These are phyloP conservation scores for Coregonus clupeaformis DNA, from an alignment of 2,113 vertebrate genomes.

Conservation along the genomic window DNA sequence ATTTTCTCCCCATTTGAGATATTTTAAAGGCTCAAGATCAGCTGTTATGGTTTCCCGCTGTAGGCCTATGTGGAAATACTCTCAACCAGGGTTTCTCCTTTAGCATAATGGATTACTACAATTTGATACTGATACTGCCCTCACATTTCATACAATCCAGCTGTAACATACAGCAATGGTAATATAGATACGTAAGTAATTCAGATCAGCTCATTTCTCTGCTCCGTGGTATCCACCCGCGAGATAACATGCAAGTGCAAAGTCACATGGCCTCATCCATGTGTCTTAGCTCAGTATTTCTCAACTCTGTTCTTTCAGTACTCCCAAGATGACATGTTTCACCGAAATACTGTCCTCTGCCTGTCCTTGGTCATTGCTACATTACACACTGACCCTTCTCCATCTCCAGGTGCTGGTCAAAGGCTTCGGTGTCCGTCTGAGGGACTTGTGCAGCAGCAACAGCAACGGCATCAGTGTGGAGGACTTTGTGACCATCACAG, in stretches of 20 bases:
- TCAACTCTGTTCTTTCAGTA: no score
- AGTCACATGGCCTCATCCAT: no score
- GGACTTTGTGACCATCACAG: constrained; percentile 74
- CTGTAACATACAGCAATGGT: background rate
- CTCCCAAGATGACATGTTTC: no score
- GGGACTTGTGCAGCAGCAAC: constrained; percentile 76
- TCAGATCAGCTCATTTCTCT: background rate
- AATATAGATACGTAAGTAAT: background rate
- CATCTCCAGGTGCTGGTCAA: constrained; percentile 75
- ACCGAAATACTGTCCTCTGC: background rate
- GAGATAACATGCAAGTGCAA: background rate
- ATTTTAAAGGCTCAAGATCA: no score
- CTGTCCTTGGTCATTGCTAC: background rate
- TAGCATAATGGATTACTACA: no score
- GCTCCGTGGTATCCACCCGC: background rate
- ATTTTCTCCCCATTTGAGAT: no score
- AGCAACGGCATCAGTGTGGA: constrained; percentile 39
- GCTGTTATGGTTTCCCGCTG: no score
- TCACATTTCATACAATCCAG: no score
- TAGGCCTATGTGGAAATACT: no score
- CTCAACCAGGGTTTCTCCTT: no score
- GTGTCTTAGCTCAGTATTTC: no score
- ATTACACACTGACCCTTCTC: background rate
- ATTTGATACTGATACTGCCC: no score
- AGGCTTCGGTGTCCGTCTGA: constrained; percentile 78